A percentile compares a stretch with the other conserved stretches of the same genome.
phyloP scores from a whole-genome alignment of 2,113 vertebrate species.

The Psilopogon haemacephalus region DNA sequence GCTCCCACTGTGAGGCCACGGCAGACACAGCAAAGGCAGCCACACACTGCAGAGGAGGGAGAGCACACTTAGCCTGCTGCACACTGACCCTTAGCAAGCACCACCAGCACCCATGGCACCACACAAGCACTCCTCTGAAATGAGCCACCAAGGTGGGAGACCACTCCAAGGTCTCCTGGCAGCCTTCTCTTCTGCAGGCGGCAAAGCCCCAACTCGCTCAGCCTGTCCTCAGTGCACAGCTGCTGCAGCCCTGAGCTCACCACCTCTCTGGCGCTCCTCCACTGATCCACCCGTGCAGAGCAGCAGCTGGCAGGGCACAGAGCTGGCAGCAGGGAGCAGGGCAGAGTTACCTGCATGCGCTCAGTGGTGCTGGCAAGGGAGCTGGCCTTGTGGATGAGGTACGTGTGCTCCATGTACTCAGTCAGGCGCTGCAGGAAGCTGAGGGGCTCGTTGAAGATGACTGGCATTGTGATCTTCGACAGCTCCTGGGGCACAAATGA shows the following conservation, averaged over 20 bases:
- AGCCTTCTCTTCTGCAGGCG: too few relatives aligned
- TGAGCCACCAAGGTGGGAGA: too few relatives aligned
- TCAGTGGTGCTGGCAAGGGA: constrained; percentile 83
- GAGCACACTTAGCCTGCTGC: background rate
- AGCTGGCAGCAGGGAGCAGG: too few relatives aligned
- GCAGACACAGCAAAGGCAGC: constrained; percentile 97
- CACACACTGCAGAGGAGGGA: constrained; percentile 79
- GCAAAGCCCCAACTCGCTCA: too few relatives aligned
- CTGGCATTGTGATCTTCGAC: constrained; percentile 98
- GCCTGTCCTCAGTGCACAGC: too few relatives aligned
- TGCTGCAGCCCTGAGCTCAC: too few relatives aligned
- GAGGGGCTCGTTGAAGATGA: constrained; percentile 95
- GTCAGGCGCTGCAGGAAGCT: constrained; percentile 95
- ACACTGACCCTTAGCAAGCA: background rate
- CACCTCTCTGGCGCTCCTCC: background rate
- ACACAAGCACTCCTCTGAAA: background rate
- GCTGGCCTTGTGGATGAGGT: constrained; percentile 96
- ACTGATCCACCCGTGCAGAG: background rate
- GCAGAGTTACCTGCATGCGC: constrained; percentile 88
- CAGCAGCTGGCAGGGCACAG: background rate
- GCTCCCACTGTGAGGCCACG: constrained; percentile 97
- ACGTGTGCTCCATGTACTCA: constrained; percentile 98
- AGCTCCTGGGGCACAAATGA: constrained; percentile 82
- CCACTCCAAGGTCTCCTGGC: too few relatives aligned
- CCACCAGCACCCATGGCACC: background rate